Conservation (phyloP, 2,113 vertebrate species). For the Corynorhinus townsendii region DNA sequence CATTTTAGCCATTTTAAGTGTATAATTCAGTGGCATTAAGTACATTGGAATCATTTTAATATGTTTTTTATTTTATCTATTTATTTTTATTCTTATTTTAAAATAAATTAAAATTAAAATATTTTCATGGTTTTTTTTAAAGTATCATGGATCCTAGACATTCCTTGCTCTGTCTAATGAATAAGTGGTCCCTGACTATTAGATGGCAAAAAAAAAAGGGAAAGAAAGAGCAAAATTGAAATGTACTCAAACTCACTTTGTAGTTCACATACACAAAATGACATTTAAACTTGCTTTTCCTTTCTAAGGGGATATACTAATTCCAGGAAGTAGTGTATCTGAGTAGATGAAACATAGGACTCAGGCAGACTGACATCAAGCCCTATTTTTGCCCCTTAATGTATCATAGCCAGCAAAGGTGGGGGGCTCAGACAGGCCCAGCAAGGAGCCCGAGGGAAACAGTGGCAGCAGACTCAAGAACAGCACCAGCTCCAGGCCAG, state of each 20-base stretch:
- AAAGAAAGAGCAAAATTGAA: slow-evolving; percentile 18
- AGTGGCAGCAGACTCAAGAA: neutral
- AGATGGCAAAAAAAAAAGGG: neutral
- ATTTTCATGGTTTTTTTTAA: neutral
- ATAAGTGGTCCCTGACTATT: neutral
- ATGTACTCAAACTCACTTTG: slow-evolving; percentile 21
- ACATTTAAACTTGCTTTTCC: neutral
- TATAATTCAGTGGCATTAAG: neutral
- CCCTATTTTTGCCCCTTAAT: neutral
- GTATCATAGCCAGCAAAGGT: neutral
- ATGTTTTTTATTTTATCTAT: neutral
- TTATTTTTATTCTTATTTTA: slow-evolving; percentile 10
- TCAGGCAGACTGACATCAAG: neutral
- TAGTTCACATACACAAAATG: neutral
- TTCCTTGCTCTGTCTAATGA: neutral
- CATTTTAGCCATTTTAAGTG: neutral
- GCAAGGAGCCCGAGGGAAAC: neutral
- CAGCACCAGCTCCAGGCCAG: neutral
- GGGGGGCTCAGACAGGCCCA: neutral
- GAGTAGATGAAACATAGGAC: neutral
- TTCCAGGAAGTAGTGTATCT: neutral
- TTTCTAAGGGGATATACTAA: neutral
- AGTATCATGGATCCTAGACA: neutral
- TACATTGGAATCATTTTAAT: neutral
- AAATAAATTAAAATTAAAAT: slow-evolving; percentile 11